Evolutionary conservation across 2,113 vertebrate genomes (phyloP).

Genomic region (Macroglossus sobrinus): DNA sequence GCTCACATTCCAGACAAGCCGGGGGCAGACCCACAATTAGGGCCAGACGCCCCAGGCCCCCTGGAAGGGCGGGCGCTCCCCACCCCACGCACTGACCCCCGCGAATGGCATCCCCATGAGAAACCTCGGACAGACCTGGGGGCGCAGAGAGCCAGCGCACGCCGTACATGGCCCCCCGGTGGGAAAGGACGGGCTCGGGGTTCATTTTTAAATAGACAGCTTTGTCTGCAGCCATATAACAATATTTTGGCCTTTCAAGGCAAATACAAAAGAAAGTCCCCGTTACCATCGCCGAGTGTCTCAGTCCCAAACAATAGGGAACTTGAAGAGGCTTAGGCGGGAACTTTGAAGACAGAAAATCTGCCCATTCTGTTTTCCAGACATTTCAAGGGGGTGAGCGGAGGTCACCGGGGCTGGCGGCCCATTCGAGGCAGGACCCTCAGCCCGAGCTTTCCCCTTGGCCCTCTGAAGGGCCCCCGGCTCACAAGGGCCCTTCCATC

Average conservation of each 20-base stretch:
- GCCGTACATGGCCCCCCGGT: not conserved
- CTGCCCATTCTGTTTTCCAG: constrained; percentile 70
- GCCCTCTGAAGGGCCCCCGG: constrained; percentile 41
- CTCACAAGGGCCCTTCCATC: constrained; percentile 42
- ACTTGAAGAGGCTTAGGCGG: constrained; percentile 68
- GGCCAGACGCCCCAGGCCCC: not conserved
- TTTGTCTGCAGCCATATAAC: constrained; percentile 64
- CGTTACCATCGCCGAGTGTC: constrained; percentile 54
- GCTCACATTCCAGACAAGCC: not conserved
- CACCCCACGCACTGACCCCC: not conserved
- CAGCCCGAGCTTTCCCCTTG: not conserved
- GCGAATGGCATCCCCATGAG: constrained; percentile 49
- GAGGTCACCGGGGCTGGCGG: constrained; percentile 48
- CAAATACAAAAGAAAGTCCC: constrained; percentile 59
- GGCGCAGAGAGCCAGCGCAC: constrained; percentile 30
- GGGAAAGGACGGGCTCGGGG: constrained; percentile 14
- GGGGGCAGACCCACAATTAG: not conserved
- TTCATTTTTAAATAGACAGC: constrained; percentile 52
- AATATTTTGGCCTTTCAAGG: constrained; percentile 71
- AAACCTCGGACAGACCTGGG: constrained; percentile 53
- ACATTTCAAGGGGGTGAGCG: constrained; percentile 58
- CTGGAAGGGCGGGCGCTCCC: not conserved
- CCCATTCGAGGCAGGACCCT: constrained; percentile 26
- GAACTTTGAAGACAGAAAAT: constrained; percentile 72
- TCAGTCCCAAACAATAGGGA: constrained; percentile 60